Percentiles rank a stretch among this genome's conserved stretches.
These are phyloP conservation scores for Himalopsyche tibetana DNA, from an alignment of 2,888 invertebrate species.

Conservation along the genomic window DNA sequence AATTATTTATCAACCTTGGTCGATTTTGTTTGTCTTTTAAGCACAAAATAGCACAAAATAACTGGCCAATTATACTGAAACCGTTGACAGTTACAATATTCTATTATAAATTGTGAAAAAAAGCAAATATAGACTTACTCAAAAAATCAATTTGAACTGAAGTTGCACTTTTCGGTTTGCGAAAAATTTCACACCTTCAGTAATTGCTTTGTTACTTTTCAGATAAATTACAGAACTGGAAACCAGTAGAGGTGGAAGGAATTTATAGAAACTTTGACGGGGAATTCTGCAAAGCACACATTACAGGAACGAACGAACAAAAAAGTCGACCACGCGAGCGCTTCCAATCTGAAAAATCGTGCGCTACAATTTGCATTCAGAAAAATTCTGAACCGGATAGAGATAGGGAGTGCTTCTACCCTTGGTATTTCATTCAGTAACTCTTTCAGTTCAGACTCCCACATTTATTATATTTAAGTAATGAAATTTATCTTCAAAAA, in stretches of 20 bases:
- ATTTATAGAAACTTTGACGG: background rate
- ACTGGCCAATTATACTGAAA: too few species aligned
- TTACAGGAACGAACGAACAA: background rate
- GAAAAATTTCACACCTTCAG: background rate
- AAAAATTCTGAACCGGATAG: background rate
- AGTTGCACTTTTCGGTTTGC: background rate
- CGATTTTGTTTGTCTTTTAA: too few species aligned
- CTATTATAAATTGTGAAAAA: too few species aligned
- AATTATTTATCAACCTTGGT: too few species aligned
- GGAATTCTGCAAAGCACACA: constrained; percentile 17
- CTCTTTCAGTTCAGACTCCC: background rate
- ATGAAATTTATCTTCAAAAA: too few species aligned
- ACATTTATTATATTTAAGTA: too few species aligned
- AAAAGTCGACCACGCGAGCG: constrained; percentile 22
- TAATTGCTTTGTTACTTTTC: constrained; percentile 18
- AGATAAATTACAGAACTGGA: too few species aligned
- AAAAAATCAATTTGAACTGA: too few species aligned
- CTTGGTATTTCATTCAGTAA: constrained; percentile 14
- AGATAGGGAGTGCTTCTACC: background rate
- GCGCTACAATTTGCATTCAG: constrained; percentile 16
- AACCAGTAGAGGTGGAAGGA: too few species aligned
- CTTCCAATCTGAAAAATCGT: constrained; percentile 26
- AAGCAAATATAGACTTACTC: too few species aligned
- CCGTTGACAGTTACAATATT: too few species aligned
- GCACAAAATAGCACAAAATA: too few species aligned